Evolutionary conservation across 2,888 invertebrate genomes (phyloP).

Genomic region (Harpalus rufipes): DNA sequence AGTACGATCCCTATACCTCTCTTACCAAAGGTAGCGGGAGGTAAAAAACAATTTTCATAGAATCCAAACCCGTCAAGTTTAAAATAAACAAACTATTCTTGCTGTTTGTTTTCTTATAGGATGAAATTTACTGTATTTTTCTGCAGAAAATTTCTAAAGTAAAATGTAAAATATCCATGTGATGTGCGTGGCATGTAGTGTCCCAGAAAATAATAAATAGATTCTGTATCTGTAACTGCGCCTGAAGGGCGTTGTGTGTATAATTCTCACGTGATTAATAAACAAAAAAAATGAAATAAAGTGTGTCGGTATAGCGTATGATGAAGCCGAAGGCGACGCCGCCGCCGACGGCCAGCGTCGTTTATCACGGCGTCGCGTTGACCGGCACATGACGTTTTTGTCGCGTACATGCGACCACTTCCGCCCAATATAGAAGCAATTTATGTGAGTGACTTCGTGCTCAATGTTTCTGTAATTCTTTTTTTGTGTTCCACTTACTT

Average conservation of each 20-base stretch:
- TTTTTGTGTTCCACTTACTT: conserved; percentile 64
- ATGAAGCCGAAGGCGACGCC: conserved; percentile 14
- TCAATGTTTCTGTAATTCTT: conserved; percentile 66
- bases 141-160: no score
- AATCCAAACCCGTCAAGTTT: no score
- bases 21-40: no score
- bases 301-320: not conserved
- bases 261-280: conserved; percentile 59
- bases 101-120: no score
- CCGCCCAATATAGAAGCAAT: conserved; percentile 64
- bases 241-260: conserved; percentile 5
- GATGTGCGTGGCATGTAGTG: not conserved
- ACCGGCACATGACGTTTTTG: conserved; percentile 58
- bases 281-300: conserved; percentile 42
- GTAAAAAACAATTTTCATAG: no score
- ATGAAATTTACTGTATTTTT: no score
- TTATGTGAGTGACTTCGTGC: conserved; percentile 64
- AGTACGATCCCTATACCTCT: no score
- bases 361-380: conserved; percentile 47
- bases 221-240: not conserved
- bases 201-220: not conserved
- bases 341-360: conserved; percentile 29
- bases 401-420: conserved; percentile 60
- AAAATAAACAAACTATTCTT: no score
- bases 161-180: not conserved